Percentiles rank a stretch among this genome's conserved stretches.
phyloP scores from a whole-genome alignment of 1,140 invertebrate genomes.

The Hesperophylax magnus region DNA sequence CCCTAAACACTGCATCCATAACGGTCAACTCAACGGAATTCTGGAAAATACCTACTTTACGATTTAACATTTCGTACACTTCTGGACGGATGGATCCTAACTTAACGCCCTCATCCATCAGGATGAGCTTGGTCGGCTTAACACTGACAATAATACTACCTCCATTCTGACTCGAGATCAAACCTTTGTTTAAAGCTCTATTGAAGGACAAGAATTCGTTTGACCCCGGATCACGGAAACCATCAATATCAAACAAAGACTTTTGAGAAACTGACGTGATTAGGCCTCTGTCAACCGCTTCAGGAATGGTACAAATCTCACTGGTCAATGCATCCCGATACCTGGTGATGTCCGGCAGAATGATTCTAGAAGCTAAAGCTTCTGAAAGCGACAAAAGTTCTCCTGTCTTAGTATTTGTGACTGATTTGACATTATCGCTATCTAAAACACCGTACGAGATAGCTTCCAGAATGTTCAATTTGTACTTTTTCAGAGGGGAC shows the following conservation, averaged over 20 bases:
- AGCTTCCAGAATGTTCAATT: conserved; percentile 86
- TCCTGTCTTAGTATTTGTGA: conserved; percentile 84
- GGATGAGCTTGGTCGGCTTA: conserved; percentile 78
- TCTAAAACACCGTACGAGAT: conserved; percentile 90
- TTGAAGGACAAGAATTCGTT: conserved; percentile 90
- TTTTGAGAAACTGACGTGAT: conserved; percentile 90
- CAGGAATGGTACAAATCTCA: conserved; percentile 80
- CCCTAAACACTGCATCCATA: conserved; percentile 87
- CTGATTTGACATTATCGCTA: conserved; percentile 83
- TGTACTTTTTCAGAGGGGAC: conserved; percentile 83
- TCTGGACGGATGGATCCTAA: conserved; percentile 80
- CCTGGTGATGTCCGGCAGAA: conserved; percentile 79
- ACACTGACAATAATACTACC: conserved; percentile 82
- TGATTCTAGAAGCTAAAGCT: conserved; percentile 84
- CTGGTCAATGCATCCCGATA: conserved; percentile 81
- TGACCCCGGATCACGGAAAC: conserved; percentile 87
- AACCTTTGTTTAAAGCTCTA: conserved; percentile 83
- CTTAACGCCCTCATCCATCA: conserved; percentile 78
- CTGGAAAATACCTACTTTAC: conserved; percentile 85
- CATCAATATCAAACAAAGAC: conserved; percentile 93
- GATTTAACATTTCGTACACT: conserved; percentile 87
- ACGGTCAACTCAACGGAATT: conserved; percentile 83
- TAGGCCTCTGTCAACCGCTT: conserved; percentile 90
- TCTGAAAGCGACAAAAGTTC: conserved; percentile 88
- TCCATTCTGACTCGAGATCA: conserved; percentile 83